Base-by-base conservation (phyloP, 2,113 vertebrate species). In the Picathartes gymnocephalus region DNA sequence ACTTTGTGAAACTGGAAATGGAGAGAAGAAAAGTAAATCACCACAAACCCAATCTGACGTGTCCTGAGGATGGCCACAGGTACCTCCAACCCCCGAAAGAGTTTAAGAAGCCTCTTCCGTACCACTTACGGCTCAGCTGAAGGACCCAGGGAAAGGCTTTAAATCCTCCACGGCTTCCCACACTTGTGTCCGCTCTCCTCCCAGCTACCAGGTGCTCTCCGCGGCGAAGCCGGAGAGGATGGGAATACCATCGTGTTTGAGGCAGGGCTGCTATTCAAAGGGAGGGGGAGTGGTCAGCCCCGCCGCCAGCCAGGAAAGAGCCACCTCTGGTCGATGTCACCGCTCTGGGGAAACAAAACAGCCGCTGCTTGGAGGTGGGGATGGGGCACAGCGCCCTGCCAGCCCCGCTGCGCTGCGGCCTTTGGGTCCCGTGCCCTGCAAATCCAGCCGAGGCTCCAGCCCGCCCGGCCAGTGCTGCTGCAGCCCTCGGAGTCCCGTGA, bases 211-310 rank as follows among this genome's bases (percentile, higher is more conserved):
- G 98, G 96, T 8, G 94, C 89, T 97, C 78, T 96, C 91, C 84
- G 96, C 94, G 95, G 95, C 10, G 89, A 92, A 96, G 98, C 98
- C 95, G 97, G 97, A 90, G 98, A 98, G 98, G 98, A 98, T 98
- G 98, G 97, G 97, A 98, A 97, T 98, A 97, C 98, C 98, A 97
- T 98, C 96, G 97, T 97, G 95, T 95, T 96, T 35, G 97, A 97
- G 97, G 96, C 98, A 98, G 98, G 98, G 98, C 98, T 97, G 98
- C 98, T 98, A 98, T 98, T 96, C 94, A 97, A 98, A 88, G 95
- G 87, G 97, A 97, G 97, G 97, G 96, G 98, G 98, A 98, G 98
- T 98, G 98, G 98, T 97, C 97, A 97, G 80, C 90, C 71, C 78
- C 12, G 69, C 90, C 30, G 40, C 47, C 64, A 62, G 51, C 81